Evolutionary conservation across 2,888 invertebrate genomes (phyloP), one percentile per base, ranked within the genome.

Genomic region (Eupithecia subumbrata): DNA sequence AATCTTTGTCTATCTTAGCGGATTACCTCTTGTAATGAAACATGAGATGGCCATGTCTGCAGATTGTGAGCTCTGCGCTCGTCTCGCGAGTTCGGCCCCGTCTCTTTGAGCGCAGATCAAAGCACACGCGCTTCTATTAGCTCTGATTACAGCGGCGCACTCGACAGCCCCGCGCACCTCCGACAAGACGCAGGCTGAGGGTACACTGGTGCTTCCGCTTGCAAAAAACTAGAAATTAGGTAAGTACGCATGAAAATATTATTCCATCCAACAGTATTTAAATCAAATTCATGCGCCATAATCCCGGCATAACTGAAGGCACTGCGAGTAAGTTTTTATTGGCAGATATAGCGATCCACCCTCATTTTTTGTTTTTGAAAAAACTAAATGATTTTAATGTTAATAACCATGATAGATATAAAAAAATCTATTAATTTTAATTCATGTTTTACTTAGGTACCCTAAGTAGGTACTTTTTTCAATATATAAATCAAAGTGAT

Each of bases 41-140:
- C 60, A 64, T 8, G 64, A 30, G 9, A 34, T 25, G n/a, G 40
- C 5, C 70, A 8, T 71, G 81, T 90, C 90, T 90, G 85, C 78
- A 76, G 73, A 74, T 84, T 81, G 75, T 22, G 74, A 73, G 76
- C 74, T 79, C 76, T 75, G 64, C 74, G 74, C 73, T 76, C 84
- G 85, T 83, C 84, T 88, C 88, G 88, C 89, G 89, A 90, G 89
- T 88, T 89, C 86, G 89, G 88, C 90, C 89, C 89, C 60, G 25
- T 90, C 89, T 85, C 93, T 94, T 94, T 94, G 94, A 94, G 90
- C 85, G 86, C 89, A 93, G 93, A 94, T 94, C 94, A 94, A 94
- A 95, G 94, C 92, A 88, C 87, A 89, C 92, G 90, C 92, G 92
- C 89, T 93, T 94, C 95, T 94, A 94, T 94, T 94, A 94, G 94